Evolutionary conservation across 2,113 vertebrate species (phyloP).

Genomic region (Lepidothrix coronata): DNA sequence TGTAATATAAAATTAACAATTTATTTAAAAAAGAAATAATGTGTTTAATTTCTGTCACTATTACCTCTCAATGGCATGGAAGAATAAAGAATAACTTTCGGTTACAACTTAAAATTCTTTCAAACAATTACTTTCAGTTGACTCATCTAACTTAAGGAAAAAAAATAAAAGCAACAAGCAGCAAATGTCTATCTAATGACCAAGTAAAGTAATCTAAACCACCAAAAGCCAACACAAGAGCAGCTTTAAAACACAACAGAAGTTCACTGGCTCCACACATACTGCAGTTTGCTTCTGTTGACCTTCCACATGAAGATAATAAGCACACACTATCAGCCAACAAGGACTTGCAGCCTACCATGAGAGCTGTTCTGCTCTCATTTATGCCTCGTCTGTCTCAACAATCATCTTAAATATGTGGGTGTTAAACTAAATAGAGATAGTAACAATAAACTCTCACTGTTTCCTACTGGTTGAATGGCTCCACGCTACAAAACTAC

Average conservation of each 20-base stretch:
- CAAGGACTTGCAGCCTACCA: background rate
- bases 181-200: background rate
- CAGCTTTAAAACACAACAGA: background rate
- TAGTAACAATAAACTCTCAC: background rate
- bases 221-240: background rate
- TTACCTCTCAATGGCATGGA: background rate
- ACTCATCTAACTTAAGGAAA: background rate
- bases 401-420: background rate
- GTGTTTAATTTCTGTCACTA: background rate
- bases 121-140: background rate
- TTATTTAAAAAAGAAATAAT: background rate
- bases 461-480: background rate
- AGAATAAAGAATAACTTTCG: background rate
- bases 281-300: background rate
- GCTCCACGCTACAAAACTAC: background rate
- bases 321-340: background rate
- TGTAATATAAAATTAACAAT: background rate
- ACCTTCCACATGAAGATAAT: background rate
- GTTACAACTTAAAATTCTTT: background rate
- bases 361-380: background rate
- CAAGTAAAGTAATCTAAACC: background rate
- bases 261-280: background rate
- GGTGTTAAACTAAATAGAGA: background rate
- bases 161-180: background rate
- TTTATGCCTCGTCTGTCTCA: background rate